Evolutionary conservation across 2,113 vertebrate genomes (phyloP), one percentile per base, ranked within the genome.

Genomic region (Turnix velox): DNA sequence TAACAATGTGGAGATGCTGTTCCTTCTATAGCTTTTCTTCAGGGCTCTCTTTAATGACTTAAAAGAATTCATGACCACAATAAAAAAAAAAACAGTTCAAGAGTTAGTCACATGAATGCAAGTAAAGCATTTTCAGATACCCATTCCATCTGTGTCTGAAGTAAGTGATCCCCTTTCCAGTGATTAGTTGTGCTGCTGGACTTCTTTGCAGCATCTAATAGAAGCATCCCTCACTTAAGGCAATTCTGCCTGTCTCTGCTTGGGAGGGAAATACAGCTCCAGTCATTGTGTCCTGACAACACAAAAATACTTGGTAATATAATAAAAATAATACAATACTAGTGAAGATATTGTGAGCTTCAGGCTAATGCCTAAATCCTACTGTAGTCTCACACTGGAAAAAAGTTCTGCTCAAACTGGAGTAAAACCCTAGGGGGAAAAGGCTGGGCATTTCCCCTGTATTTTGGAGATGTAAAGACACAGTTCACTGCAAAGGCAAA

Each of bases 91-190:
- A 7, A 7, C 14, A 87, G 12, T 12, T 71, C 37, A 46, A 46
- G 40, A 73, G 16, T 61, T 61, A 52, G 22, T 37, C 1, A 0
- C 45, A 57, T 0, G 0, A 77, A 66, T 22, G 10, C 10, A 72
- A 74, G 31, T 12, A 37, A 81, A 40, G 9, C 43, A 8, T 62
- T 78, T 92, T 87, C 23, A 63, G 61, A 77, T 19, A 37, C 30
- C n/a, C 37, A 19, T 52, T 82, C 18, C 65, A 75, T 49, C 73
- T 62, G 45, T 35, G 33, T 28, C 45, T 42, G 55, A 33, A 73
- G 66, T 39, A 49, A 77, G 19, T 28, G 31, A 66, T 52, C 15
- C 24, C 5, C 33, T 67, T 90, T 80, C 20, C 43, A 28, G 46
- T 3, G 30, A 58, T 61, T 31, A 59, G 19, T n/a, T 35, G 24